Percentiles rank a stretch among this genome's conserved stretches.
Conservation (phyloP, 1,140 invertebrate species). For the Notospermus geniculatus region DNA sequence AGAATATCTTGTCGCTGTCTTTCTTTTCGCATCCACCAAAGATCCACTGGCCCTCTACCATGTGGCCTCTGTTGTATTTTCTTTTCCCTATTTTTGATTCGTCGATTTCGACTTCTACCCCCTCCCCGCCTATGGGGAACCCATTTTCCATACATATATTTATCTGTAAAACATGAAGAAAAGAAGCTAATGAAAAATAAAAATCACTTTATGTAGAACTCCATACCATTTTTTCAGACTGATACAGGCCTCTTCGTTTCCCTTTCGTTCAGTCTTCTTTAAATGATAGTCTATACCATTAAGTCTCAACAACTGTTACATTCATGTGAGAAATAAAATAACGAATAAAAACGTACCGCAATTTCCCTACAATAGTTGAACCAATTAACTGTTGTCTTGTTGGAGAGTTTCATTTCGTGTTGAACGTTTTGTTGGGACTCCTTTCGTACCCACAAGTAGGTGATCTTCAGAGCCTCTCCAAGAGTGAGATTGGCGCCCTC, state of each 20-base stretch:
- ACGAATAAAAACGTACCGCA: too few species aligned
- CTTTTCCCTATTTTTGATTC: slow-evolving; percentile 23
- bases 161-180: too few species aligned
- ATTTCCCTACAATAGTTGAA: slow-evolving; percentile 19
- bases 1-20: slow-evolving; percentile 1
- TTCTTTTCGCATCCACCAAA: slow-evolving; percentile 22
- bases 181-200: too few species aligned
- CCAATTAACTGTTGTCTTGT: slow-evolving; percentile 18
- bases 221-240: too few species aligned
- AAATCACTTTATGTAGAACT: too few species aligned
- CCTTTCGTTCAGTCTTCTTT: too few species aligned
- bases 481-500: not conserved
- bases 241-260: too few species aligned
- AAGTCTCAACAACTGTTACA: too few species aligned
- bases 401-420: slow-evolving; percentile 3
- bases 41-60: slow-evolving; percentile 24
- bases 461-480: not conserved
- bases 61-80: slow-evolving; percentile 25
- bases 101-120: slow-evolving; percentile 20
- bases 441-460: slow-evolving; percentile 15
- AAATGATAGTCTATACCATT: too few species aligned
- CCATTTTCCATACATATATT: slow-evolving; percentile 1
- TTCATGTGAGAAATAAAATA: too few species aligned
- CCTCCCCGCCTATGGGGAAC: not conserved
- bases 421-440: slow-evolving; percentile 10